Conservation (phyloP, 2,113 vertebrate genomes). For the Puffinus mauretanicus region DNA sequence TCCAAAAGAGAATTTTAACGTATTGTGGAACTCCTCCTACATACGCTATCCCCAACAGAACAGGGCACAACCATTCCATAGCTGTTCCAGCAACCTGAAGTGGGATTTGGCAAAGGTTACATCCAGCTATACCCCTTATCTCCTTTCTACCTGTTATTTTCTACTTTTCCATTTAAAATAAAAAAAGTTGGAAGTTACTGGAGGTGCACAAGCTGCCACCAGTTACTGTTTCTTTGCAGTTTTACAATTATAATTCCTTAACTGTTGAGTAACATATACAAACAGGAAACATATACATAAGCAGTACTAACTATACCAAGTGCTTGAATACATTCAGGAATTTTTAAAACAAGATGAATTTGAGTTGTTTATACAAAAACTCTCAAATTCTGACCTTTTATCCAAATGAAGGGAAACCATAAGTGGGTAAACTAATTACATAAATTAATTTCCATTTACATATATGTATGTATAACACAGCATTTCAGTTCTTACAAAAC, state of each 20-base stretch:
- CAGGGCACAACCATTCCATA: background rate
- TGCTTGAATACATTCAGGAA: background rate
- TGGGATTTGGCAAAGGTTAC: background rate
- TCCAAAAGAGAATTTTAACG: background rate
- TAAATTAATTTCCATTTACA: background rate
- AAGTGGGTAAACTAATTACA: background rate
- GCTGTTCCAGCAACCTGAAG: background rate
- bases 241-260: background rate
- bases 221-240: background rate
- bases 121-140: background rate
- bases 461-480: background rate
- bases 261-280: background rate
- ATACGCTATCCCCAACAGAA: fast-evolving
- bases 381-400: background rate
- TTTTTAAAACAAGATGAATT: background rate
- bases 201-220: background rate
- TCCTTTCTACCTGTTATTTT: background rate
- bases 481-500: background rate
- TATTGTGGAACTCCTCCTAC: background rate
- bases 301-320: background rate
- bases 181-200: background rate
- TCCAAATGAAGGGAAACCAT: background rate
- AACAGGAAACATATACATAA: background rate
- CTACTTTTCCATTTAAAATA: background rate
- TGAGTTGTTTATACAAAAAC: background rate